Evolutionary conservation across 1,140 invertebrate species (phyloP).

Genomic region (Drosophila yakuba): DNA sequence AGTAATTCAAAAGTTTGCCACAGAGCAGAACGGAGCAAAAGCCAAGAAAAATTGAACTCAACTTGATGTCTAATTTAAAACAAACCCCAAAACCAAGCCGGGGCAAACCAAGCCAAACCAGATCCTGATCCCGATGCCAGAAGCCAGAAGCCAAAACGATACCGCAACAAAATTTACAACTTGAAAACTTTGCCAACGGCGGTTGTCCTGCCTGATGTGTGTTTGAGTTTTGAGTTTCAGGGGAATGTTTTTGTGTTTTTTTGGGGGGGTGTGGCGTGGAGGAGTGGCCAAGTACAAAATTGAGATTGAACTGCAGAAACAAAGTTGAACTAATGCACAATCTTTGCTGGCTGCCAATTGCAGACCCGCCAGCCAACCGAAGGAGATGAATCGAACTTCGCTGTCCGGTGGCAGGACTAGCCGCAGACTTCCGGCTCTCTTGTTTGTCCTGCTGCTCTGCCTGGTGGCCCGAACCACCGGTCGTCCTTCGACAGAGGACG

Average conservation of each 20-base stretch:
- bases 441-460: slow-evolving; percentile 43
- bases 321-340: slow-evolving; percentile 65
- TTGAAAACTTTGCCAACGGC: slow-evolving; percentile 54
- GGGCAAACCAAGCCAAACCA: slow-evolving; percentile 25
- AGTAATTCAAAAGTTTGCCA: slow-evolving; percentile 71
- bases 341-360: slow-evolving; percentile 46
- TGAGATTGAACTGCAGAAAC: slow-evolving; percentile 66
- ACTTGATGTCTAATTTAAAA: slow-evolving; percentile 77
- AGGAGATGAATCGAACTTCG: slow-evolving; percentile 65
- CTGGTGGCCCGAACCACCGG: slow-evolving; percentile 18
- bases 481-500: slow-evolving; percentile 47
- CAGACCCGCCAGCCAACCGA: slow-evolving; percentile 41
- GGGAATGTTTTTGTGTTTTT: not conserved
- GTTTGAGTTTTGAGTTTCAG: slow-evolving; percentile 17
- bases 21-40: slow-evolving; percentile 61
- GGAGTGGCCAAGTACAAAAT: slow-evolving; percentile 54
- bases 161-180: slow-evolving; percentile 79
- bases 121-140: slow-evolving; percentile 37
- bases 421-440: slow-evolving; percentile 42
- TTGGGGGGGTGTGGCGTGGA: no score
- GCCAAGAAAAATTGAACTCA: slow-evolving; percentile 71
- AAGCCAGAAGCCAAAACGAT: slow-evolving; percentile 50
- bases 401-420: slow-evolving; percentile 20
- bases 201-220: slow-evolving; percentile 17
- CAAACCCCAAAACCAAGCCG: slow-evolving; percentile 54